A percentile compares a stretch with the other conserved stretches of the same genome.
Evolutionary conservation across 1,140 invertebrate species (phyloP).

Genomic region (Drosophila truncata): DNA sequence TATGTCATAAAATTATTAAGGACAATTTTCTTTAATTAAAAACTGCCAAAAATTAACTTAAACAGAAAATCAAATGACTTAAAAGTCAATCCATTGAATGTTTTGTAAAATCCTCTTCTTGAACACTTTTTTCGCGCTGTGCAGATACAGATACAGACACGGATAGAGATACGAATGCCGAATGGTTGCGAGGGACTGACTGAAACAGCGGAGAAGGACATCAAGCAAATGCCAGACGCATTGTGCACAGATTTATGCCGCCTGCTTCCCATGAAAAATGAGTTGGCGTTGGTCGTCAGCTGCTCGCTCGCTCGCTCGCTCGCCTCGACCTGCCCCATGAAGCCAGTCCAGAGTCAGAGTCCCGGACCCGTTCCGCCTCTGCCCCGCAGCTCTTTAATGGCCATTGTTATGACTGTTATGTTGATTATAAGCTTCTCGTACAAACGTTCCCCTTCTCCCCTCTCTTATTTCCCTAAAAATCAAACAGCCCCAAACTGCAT

Average conservation of each 20-base stretch:
- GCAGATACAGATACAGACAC: constrained; percentile 9
- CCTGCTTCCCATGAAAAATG: constrained; percentile 57
- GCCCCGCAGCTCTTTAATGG: constrained; percentile 51
- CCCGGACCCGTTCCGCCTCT: not conserved
- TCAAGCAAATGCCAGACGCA: constrained; percentile 66
- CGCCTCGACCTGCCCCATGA: constrained; percentile 23
- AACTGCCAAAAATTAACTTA: not conserved
- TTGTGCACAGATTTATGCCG: constrained; percentile 70
- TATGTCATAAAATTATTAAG: no score
- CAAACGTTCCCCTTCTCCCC: not conserved
- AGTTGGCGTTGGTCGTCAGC: constrained; percentile 49
- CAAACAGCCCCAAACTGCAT: constrained; percentile 44
- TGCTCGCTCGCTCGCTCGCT: no score
- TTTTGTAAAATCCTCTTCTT: not conserved
- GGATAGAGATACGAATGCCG: constrained; percentile 1
- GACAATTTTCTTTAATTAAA: not conserved
- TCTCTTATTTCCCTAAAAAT: not conserved
- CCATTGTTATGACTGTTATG: constrained; percentile 64
- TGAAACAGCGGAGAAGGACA: constrained; percentile 37
- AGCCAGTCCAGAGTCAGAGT: not conserved
- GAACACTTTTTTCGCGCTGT: not conserved
- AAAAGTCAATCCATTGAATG: not conserved
- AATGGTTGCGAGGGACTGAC: not conserved
- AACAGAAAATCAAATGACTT: not conserved
- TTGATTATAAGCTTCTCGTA: constrained; percentile 61